Evolutionary conservation across 2,888 invertebrate genomes (phyloP).

Genomic region (Scrobipalpa atriplicella): DNA sequence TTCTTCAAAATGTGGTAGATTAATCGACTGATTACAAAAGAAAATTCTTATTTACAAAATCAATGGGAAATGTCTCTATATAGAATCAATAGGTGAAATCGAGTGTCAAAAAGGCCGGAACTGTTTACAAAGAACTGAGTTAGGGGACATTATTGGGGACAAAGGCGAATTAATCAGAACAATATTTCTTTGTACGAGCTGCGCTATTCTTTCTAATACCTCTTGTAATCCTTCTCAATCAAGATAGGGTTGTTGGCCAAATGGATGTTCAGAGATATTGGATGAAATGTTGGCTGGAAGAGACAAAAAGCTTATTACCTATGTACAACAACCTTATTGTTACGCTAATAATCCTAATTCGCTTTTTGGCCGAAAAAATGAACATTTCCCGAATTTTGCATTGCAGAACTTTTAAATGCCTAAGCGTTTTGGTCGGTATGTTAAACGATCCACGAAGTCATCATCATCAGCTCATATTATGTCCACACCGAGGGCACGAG

Average conservation of each 20-base stretch:
- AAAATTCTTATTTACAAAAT: not conserved
- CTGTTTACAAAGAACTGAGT: constrained; percentile 42
- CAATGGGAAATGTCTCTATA: not conserved
- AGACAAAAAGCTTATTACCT: not conserved
- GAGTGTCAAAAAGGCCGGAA: constrained; percentile 22
- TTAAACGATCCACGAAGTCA: no score
- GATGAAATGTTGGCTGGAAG: not conserved
- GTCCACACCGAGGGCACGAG: no score
- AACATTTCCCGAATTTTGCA: no score
- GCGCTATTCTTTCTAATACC: constrained; percentile 56
- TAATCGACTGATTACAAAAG: not conserved
- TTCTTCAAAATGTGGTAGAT: no score
- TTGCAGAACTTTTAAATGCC: no score
- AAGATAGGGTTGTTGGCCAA: constrained; percentile 66
- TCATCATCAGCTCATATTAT: no score
- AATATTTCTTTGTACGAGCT: constrained; percentile 54
- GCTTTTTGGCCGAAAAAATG: no score
- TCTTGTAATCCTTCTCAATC: constrained; percentile 71
- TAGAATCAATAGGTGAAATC: constrained; percentile 8
- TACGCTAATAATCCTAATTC: no score
- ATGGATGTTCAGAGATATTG: constrained; percentile 38
- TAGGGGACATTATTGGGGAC: constrained; percentile 43
- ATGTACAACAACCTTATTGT: no score
- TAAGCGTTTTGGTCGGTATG: no score
- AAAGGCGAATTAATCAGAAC: constrained; percentile 58